Base-by-base conservation (phyloP, 2,888 invertebrate species). In the Phengaris alcon region DNA sequence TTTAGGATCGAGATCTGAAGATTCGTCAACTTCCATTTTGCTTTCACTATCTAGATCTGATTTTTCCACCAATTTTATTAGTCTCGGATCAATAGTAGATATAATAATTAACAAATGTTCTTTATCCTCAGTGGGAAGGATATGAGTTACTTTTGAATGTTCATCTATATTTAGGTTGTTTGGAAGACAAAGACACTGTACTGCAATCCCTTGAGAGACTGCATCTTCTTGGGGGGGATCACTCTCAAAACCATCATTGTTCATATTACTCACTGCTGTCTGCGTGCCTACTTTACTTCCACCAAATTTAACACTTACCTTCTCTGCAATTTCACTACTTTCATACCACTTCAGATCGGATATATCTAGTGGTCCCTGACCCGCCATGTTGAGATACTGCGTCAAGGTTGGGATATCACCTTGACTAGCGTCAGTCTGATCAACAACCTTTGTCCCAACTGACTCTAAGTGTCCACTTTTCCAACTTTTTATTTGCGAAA, bases 91-190 rank as follows among this genome's bases (percentile, higher is more conserved):
- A 22, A 93, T 86, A 77, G 85, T 87, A 3, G 92, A 92, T 74
- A 95, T 85, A 3, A 95, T 94, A 0, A 96, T 95, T 70, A 97
- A 86, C 75, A 97, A 83, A 84, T 96, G 95, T 77, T 94, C 94
- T 78, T 95, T 95, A 83, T 96, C 96, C 78, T 95, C 94, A 0
- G 96, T 96, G 0, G 96, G 96, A 76, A 96, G 83, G 68, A 97
- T 94, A 81, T 95, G 95, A 0, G 94, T 94, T 15, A 96, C 93
- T 81, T 90, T 93, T 70, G 95, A 87, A 81, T 94, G 92, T 68
- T 92, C 91, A 75, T 87, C 87, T 35, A 93, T 85, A 77, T 91
- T 92, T 77, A 94, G 86, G 75, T 88, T 89, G 6, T 90, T 80
- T 13, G 95, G 95, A 79, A 95, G 87, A 81, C 89, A 87, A 46